These are phyloP conservation scores for Xyrauchen texanus DNA, from an alignment of 2,113 vertebrate genomes.

Conservation along the genomic window DNA sequence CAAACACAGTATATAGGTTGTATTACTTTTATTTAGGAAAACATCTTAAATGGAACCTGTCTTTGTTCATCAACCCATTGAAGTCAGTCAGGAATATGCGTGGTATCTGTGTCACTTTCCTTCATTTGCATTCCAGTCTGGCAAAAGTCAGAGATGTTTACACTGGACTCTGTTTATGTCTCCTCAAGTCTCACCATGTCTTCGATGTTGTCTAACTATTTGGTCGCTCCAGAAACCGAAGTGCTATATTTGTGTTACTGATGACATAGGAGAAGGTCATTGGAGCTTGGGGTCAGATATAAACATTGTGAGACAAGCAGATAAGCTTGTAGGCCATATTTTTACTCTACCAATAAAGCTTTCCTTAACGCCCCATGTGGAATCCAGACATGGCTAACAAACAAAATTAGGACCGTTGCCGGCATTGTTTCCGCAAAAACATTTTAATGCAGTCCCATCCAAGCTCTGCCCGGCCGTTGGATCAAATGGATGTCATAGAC, in stretches of 20 bases:
- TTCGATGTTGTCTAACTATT: slow-evolving; percentile 70
- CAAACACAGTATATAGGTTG: not conserved
- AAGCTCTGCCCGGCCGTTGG: slow-evolving; percentile 20
- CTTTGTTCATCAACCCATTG: slow-evolving; percentile 23
- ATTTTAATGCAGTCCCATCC: slow-evolving; percentile 41
- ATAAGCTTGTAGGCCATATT: slow-evolving; percentile 48
- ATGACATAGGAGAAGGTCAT: slow-evolving; percentile 78
- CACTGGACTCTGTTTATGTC: slow-evolving; percentile 32
- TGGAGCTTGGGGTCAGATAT: slow-evolving; percentile 55
- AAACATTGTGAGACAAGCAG: slow-evolving; percentile 60
- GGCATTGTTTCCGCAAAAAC: slow-evolving; percentile 53
- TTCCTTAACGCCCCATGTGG: slow-evolving; percentile 47
- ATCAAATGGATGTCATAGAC: slow-evolving; percentile 7
- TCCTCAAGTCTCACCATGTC: slow-evolving; percentile 50
- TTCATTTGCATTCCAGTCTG: slow-evolving; percentile 38
- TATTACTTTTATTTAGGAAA: not conserved
- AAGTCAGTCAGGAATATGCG: not conserved
- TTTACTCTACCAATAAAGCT: slow-evolving; percentile 50
- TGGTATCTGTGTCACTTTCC: slow-evolving; percentile 24
- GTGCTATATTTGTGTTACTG: slow-evolving; percentile 68
- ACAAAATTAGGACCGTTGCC: slow-evolving; percentile 46
- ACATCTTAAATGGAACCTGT: slow-evolving; percentile 4
- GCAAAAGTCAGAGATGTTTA: slow-evolving; percentile 43
- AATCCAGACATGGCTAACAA: slow-evolving; percentile 46
- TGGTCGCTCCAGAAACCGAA: slow-evolving; percentile 73